Percentiles rank a stretch among this genome's conserved stretches.
Conservation (phyloP, 2,797 vertebrate species). For the Notamacropus eugenii region DNA sequence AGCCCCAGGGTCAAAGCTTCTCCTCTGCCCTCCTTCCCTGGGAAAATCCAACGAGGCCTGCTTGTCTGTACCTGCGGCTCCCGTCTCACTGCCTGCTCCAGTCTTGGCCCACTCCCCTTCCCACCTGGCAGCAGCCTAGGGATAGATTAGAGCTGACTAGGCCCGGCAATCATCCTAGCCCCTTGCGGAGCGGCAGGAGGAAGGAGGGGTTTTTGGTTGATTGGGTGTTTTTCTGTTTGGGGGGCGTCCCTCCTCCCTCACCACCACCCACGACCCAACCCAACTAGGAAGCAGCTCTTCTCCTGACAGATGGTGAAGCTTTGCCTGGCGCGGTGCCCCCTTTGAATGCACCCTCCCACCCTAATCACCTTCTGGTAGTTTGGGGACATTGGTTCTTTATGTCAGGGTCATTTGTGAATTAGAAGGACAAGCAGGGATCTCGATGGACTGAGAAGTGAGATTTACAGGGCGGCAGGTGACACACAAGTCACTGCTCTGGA, state of each 20-base stretch:
- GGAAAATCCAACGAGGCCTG: conserved; percentile 46
- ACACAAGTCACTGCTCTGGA: background rate
- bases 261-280: background rate
- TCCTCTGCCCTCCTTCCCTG: background rate
- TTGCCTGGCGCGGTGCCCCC: background rate
- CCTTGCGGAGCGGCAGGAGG: conserved; percentile 70
- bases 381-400: background rate
- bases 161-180: background rate
- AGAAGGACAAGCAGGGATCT: background rate
- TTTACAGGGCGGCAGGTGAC: background rate
- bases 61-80: conserved; percentile 38
- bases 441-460: background rate
- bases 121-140: conserved; percentile 63
- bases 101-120: background rate
- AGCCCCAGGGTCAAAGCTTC: conserved; percentile 60
- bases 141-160: background rate
- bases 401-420: background rate
- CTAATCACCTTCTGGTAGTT: background rate
- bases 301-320: background rate
- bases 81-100: conserved; percentile 8
- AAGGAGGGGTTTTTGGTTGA: background rate
- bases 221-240: background rate
- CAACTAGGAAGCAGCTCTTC: background rate
- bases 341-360: background rate
- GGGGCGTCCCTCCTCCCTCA: background rate